Base-by-base conservation (phyloP, 1,140 invertebrate species). In the Euura saliciscinereae region DNA sequence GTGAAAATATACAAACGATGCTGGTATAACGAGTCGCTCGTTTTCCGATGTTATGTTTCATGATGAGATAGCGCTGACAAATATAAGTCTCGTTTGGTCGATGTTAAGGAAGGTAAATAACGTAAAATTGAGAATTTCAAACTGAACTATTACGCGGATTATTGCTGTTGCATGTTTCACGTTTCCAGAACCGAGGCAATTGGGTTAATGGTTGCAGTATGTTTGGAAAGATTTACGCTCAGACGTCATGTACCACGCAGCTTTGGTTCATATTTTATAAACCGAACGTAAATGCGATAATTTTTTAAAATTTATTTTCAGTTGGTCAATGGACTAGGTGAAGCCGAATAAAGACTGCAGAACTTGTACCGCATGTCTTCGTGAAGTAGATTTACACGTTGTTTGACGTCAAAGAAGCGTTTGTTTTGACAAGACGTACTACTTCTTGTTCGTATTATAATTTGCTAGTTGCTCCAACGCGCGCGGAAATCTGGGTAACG, bases 171-270 rank as follows among this genome's bases (percentile, higher is more conserved):
- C 51, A 59, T n/a, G 51, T 4, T 59, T 8, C 0, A 59, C 51
- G 51, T 59, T 59, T 59, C 51, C 13, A 6, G 5, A n/a, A 59
- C 8, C 51, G 51, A 59, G 13, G 51, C 51, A 59, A 59, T 59
- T 59, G 51, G 51, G 51, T 59, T 59, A 59, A 59, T 59, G 51
- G 51, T 59, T 59, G 51, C 51, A 59, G 51, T 59, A 59, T 59
- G 51, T 59, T 59, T 59, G 51, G 6, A 59, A 59, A n/a, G 51
- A 59, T 59, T 59, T 59, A 59, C 13, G 51, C 8, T 11, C 51
- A 59, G 51, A 59, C 51, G 51, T 59, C 51, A 59, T 28, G 28
- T 28, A 28, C 28, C 1, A 28, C 28, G 28, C 3, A 59, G 51
- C 51, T 59, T n/a, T 59, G 13, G 51, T 59, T 59, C 13, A 59